Evolutionary conservation across 2,797 vertebrate genomes (phyloP).

Genomic region (Pterois miles): DNA sequence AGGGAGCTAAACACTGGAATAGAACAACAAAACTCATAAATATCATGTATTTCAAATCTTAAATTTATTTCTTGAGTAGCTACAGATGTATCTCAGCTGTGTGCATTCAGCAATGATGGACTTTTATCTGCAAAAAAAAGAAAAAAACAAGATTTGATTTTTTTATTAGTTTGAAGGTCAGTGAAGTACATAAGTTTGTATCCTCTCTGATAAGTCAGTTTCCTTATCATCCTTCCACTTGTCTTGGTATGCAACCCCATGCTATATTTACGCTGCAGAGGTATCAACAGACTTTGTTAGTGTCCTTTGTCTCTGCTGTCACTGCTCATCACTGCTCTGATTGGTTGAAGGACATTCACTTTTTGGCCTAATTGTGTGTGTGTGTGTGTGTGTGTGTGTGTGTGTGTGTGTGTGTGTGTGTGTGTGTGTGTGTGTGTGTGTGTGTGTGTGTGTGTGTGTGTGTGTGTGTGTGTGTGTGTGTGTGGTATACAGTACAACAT

Average conservation of each 20-base stretch:
- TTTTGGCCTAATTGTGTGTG: too few species aligned
- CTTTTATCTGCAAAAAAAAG: neutral
- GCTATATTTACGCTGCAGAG: conserved; percentile 72
- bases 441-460: neutral
- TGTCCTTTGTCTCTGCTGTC: conserved; percentile 65
- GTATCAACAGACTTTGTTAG: conserved; percentile 61
- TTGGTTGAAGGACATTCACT: conserved; percentile 53
- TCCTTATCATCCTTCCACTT: conserved; percentile 62
- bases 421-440: neutral
- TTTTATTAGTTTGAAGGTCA: conserved; percentile 14
- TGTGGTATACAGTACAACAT: conserved; percentile 3
- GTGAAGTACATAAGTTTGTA: conserved; percentile 51
- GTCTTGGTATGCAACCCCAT: conserved; percentile 57
- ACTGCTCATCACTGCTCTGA: conserved; percentile 44
- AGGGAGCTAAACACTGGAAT: neutral
- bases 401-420: neutral
- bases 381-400: neutral
- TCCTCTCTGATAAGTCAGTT: conserved; percentile 45
- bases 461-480: neutral
- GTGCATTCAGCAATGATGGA: neutral
- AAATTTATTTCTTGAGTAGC: neutral
- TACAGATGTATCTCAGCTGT: neutral
- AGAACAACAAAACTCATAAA: neutral
- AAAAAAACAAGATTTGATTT: neutral
- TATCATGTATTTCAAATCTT: neutral